Conservation (phyloP, 2,113 vertebrate genomes). For the Amblyornis subalaris region DNA sequence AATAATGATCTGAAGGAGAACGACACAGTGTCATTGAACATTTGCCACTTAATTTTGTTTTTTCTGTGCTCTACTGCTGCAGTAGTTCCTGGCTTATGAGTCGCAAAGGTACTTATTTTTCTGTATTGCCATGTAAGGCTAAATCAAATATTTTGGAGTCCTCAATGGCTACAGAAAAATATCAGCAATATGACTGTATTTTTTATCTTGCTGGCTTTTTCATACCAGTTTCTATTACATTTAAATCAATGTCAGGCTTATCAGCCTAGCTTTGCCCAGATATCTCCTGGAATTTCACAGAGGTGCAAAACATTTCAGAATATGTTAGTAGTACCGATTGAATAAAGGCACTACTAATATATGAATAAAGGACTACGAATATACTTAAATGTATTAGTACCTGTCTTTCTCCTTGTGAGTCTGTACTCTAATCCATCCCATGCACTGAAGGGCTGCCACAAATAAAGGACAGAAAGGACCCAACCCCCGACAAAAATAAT, state of each 20-base stretch:
- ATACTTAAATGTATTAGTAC: neutral
- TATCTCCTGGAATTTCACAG: neutral
- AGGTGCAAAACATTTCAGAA: neutral
- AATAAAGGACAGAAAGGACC: neutral
- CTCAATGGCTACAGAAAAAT: neutral
- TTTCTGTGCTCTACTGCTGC: neutral
- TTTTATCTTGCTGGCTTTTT: neutral
- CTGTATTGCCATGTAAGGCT: neutral
- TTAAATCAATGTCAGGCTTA: neutral
- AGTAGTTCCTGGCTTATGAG: neutral
- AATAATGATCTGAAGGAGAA: neutral
- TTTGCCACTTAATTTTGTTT: neutral
- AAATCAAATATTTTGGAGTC: neutral
- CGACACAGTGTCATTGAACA: neutral
- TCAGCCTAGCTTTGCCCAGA: neutral
- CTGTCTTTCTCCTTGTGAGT: neutral
- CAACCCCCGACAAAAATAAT: neutral
- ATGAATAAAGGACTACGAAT: neutral
- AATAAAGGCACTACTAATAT: neutral
- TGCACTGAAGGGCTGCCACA: neutral
- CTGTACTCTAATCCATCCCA: neutral
- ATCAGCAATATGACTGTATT: neutral
- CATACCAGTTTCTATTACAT: neutral
- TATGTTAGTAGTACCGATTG: neutral
- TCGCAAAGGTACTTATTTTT: neutral